Percentiles rank a stretch among this genome's conserved stretches.
phyloP scores from a whole-genome alignment of 2,797 vertebrate species.

The Sciaenops ocellatus region DNA sequence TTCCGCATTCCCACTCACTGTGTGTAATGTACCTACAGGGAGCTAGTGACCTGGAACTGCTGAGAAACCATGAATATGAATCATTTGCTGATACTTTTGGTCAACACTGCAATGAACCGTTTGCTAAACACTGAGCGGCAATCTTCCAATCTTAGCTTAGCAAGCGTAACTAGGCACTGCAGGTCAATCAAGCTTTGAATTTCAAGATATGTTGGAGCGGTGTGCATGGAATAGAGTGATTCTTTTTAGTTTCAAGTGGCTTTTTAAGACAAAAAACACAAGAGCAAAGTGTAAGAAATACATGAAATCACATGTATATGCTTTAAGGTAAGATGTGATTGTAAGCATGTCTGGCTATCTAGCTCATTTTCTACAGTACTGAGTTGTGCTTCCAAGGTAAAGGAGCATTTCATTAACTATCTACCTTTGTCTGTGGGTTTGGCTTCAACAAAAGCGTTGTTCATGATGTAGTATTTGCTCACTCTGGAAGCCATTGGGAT shows the following conservation, averaged over 20 bases:
- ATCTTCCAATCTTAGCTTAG: neutral
- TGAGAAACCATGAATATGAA: slow-evolving; percentile 20
- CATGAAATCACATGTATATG: neutral
- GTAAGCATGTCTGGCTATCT: neutral
- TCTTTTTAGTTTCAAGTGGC: neutral
- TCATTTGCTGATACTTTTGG: slow-evolving; percentile 13
- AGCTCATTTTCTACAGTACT: neutral
- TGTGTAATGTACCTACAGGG: slow-evolving; percentile 14
- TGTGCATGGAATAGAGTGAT: neutral
- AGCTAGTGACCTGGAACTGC: slow-evolving; percentile 2
- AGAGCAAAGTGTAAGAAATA: neutral
- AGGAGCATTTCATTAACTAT: neutral
- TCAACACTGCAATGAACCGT: neutral
- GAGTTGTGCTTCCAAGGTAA: neutral
- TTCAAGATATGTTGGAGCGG: neutral
- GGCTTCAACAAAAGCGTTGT: neutral
- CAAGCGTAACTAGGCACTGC: too few species aligned
- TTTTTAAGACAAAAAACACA: neutral
- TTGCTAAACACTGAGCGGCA: neutral
- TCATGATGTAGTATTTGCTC: neutral
- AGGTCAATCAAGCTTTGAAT: neutral
- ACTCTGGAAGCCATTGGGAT: neutral
- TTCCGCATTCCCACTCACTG: slow-evolving; percentile 1
- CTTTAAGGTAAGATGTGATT: neutral
- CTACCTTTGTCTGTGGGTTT: too few species aligned